phyloP scores from a whole-genome alignment of 2,888 invertebrate species.

The Poecilobothrus nobilitatus region DNA sequence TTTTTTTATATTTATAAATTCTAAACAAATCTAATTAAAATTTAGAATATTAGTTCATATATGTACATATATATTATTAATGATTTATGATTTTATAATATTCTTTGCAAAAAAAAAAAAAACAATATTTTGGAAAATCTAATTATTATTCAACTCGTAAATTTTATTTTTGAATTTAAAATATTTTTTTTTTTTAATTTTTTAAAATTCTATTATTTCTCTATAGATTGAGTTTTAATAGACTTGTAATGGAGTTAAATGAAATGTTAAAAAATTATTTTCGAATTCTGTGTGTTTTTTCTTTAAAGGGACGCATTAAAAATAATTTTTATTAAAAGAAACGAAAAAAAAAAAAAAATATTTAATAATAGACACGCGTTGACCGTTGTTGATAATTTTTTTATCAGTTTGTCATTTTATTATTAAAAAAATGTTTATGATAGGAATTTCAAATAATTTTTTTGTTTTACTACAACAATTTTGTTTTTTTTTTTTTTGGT shows the following conservation, averaged over 20 bases:
- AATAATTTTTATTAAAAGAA: background rate
- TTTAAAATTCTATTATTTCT: background rate
- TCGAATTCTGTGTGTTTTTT: no score
- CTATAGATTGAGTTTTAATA: background rate
- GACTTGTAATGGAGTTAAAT: background rate
- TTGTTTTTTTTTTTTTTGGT: no score
- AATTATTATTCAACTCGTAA: background rate
- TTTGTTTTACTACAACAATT: no score
- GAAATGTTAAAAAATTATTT: background rate
- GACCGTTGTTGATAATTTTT: no score
- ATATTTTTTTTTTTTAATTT: background rate
- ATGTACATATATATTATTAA: no score
- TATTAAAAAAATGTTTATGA: background rate
- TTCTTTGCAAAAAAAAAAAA: no score
- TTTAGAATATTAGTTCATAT: no score
- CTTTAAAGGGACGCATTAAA: background rate
- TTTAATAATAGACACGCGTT: background rate
- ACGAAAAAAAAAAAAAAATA: no score
- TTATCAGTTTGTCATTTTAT: no score
- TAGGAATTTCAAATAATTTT: background rate
- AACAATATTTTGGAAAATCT: background rate
- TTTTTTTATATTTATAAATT: no score
- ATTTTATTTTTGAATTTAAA: background rate
- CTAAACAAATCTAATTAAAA: no score
- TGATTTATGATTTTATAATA: no score